phyloP scores from a whole-genome alignment of 1,140 invertebrate genomes.

The Nautilus pompilius region DNA sequence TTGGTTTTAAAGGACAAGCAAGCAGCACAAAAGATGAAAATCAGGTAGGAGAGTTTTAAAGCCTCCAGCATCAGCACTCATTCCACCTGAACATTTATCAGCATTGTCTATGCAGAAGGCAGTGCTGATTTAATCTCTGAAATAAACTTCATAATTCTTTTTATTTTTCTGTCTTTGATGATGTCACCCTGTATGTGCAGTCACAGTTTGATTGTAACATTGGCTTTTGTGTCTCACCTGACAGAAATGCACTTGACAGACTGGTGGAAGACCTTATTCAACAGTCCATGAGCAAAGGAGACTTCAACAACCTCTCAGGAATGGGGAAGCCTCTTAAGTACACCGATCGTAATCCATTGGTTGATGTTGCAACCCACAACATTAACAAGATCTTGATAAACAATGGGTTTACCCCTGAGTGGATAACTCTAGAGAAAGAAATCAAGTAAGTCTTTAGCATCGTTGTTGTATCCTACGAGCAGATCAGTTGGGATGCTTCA shows the following conservation, averaged over 20 bases:
- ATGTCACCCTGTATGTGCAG: background rate
- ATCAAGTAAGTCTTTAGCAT: constrained; percentile 28
- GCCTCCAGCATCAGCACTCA: background rate
- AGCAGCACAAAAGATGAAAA: constrained; percentile 66
- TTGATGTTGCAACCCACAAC: constrained; percentile 85
- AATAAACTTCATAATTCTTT: background rate
- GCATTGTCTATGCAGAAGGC: background rate
- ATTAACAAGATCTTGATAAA: constrained; percentile 85
- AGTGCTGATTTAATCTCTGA: background rate
- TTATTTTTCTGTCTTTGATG: background rate
- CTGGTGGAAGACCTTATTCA: constrained; percentile 87
- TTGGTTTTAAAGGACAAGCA: constrained; percentile 67
- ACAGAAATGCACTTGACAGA: constrained; percentile 76
- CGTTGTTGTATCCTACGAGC: too few species aligned
- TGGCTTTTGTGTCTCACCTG: constrained; percentile 12
- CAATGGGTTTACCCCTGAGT: constrained; percentile 84
- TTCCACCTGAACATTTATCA: background rate
- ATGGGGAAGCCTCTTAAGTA: constrained; percentile 73
- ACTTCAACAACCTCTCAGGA: constrained; percentile 79
- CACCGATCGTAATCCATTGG: constrained; percentile 72
- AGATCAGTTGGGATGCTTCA: background rate
- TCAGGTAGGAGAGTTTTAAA: constrained; percentile 22
- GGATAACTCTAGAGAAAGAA: constrained; percentile 78
- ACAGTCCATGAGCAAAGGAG: constrained; percentile 82
- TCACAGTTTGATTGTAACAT: background rate